Base-by-base conservation (phyloP, 2,113 vertebrate species). In the Halichoerus grypus region DNA sequence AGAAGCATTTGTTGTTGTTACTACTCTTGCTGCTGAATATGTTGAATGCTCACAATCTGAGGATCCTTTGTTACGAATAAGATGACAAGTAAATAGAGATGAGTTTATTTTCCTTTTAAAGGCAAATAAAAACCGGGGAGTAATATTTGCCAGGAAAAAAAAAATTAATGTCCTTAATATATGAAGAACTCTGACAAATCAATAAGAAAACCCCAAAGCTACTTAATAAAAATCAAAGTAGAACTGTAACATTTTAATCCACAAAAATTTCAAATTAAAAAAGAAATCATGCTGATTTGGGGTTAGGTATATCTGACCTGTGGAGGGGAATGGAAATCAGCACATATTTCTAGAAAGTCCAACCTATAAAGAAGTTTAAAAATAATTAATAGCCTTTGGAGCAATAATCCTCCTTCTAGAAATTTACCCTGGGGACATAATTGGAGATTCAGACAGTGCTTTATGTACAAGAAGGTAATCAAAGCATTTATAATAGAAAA, bases 51-150 rank as follows among this genome's bases (percentile, higher is more conserved):
- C 53, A 81, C 51, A 18, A 67, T 22, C 16, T 39, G 51, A 61
- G 5, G 42, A 22, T 22, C 4, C 7, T 76, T 93, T 76, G 46
- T 19, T 84, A 63, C 2, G 51, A 91, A 71, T 69, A 71, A 84
- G 55, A 83, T 4, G 11, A 55, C 16, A 69, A 74, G 10, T 86
- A 69, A 74, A 53, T n/a, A 90, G 16, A 18, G 46, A 33, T 49
- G n/a, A 14, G 5, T 87, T 53, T 86, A 88, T 87, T 94, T 92
- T 98, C 57, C 55, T 72, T 36, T 51, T 63, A 91, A 95, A 95
- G 21, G 51, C 63, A 91, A 91, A 79, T 86, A 49, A 74, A 89
- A 83, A 71, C 7, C 8, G 15, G 5, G 31, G 26, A 24, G 16
- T 57, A 71, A 49, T 83, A 67, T 69, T 95, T 83, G 42, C 31